These are phyloP conservation scores for Orius insidiosus DNA, from an alignment of 1,140 invertebrate genomes.

Conservation along the genomic window DNA sequence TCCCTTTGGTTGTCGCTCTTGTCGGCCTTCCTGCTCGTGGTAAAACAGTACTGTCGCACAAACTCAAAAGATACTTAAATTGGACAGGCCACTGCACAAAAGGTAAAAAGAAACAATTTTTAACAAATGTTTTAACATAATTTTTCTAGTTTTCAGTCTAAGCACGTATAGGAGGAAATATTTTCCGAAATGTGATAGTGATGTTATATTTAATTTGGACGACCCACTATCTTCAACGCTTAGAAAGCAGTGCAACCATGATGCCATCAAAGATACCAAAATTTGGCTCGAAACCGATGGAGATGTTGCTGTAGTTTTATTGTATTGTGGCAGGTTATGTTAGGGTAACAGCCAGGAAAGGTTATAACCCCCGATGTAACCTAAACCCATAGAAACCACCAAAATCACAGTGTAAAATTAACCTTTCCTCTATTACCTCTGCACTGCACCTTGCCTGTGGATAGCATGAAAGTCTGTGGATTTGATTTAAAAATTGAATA, in stretches of 20 bases:
- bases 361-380: too few relatives aligned
- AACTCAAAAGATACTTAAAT: slow-evolving; percentile 70
- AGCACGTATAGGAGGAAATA: slow-evolving; percentile 60
- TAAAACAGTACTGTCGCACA: slow-evolving; percentile 80
- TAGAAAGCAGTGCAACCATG: slow-evolving; percentile 56
- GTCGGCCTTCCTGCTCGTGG: slow-evolving; percentile 80
- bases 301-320: slow-evolving; percentile 65
- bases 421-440: too few relatives aligned
- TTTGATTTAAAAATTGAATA: too few relatives aligned
- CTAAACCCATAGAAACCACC: too few relatives aligned
- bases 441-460: too few relatives aligned
- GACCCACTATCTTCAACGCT: slow-evolving; percentile 64
- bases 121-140: slow-evolving; percentile 15
- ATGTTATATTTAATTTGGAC: slow-evolving; percentile 72
- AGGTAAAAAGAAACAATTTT: slow-evolving; percentile 37
- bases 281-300: slow-evolving; percentile 57
- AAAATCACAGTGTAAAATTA: too few relatives aligned
- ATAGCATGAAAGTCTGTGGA: too few relatives aligned
- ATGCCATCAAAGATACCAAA: slow-evolving; percentile 68
- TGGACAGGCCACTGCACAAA: slow-evolving; percentile 77
- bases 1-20: slow-evolving; percentile 68
- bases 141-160: slow-evolving; percentile 61
- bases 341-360: too few relatives aligned
- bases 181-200: slow-evolving; percentile 34
- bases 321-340: too few relatives aligned